Evolutionary conservation across 1,140 invertebrate genomes (phyloP).

Genomic region (Nasonia vitripennis): DNA sequence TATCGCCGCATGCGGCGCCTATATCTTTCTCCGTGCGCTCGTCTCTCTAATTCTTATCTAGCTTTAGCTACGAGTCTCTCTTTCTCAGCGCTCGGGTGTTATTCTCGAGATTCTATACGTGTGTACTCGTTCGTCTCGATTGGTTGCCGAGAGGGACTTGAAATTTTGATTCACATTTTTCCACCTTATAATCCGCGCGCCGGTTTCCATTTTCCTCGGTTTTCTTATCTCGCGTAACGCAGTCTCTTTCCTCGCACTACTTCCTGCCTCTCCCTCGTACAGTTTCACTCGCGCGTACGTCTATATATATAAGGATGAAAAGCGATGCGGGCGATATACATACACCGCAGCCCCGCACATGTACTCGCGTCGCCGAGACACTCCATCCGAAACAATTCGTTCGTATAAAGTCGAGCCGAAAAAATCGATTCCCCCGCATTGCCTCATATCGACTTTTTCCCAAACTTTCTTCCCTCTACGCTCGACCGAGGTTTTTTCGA

Average conservation of each 20-base stretch:
- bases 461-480: too few species aligned
- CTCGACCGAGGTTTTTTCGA: too few species aligned
- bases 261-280: neutral
- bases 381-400: too few species aligned
- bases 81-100: neutral
- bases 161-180: too few species aligned
- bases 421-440: neutral
- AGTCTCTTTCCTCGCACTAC: neutral
- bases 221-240: neutral
- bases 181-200: too few species aligned
- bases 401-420: too few species aligned
- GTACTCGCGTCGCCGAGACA: neutral
- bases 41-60: neutral
- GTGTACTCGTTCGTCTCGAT: too few species aligned
- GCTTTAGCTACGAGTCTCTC: neutral
- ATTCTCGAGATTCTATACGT: neutral
- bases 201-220: too few species aligned
- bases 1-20: neutral
- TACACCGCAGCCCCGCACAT: neutral
- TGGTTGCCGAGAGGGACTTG: too few species aligned
- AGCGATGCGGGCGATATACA: neutral
- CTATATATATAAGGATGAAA: neutral
- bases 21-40: constrained; percentile 8
- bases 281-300: neutral
- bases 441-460: too few species aligned